Base-by-base conservation (phyloP, 1,140 invertebrate species). In the Cotesia typhae region DNA sequence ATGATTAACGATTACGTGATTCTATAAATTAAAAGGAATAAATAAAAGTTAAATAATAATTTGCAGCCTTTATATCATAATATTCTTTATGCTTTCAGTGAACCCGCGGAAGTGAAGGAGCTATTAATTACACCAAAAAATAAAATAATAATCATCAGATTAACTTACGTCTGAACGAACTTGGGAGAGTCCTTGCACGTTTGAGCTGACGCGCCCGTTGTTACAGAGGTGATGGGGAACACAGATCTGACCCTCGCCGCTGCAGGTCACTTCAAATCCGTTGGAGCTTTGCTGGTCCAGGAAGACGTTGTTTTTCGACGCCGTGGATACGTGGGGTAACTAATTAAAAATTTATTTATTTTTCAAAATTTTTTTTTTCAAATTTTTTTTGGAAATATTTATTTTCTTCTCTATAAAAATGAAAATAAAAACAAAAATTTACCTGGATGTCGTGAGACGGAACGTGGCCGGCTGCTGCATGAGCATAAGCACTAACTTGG, bases 241-340 rank as follows among this genome's bases (percentile, higher is more conserved):
- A 78, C 90, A 91, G 55, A 88, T 87, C 77, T 87, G 88, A 59
- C 88, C 88, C 37, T 85, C 79, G 7, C 88, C 89, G 69, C 81
- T 81, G 74, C 90, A 91, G 69, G 75, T 78, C 41, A 79, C 59
- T 17, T 70, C 77, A 20, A 78, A 65, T 17, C 76, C 76, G 63
- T 67, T 72, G 9, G 47, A 10, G 12, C 35, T 63, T 28, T 28
- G 20, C 36, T 72, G 59, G 12, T 57, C 61, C 6, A 35, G 41
- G 41, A 51, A 73, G 14, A 10, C 65, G 35, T 69, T 69, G 35
- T 69, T 69, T 1, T 69, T 17, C 20, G 72, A 64, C 20, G 57
- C 20, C 35, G 9, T 53, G 3, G 17, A 66, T 37, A 37, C 28
- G n/a, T 60, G 20, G 4, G 28, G 59, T 36, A 63, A 66, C 41